Evolutionary conservation across 2,797 vertebrate species (phyloP).

Genomic region (Rousettus madagascariensis): DNA sequence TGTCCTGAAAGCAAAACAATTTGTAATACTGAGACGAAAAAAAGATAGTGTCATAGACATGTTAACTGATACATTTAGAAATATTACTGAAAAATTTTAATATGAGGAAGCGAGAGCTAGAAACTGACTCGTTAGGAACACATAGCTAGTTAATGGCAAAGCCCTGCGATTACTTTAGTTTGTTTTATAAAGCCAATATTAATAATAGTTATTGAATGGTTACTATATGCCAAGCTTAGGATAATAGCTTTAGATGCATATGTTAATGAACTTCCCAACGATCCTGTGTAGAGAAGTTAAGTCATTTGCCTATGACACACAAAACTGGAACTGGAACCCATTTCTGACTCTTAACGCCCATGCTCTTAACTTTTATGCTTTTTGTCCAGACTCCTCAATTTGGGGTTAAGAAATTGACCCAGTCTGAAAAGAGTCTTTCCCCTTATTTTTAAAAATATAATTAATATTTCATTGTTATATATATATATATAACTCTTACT

Average conservation of each 20-base stretch:
- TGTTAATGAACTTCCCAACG: neutral
- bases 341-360: neutral
- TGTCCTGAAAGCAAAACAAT: neutral
- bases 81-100: neutral
- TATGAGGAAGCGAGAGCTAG: neutral
- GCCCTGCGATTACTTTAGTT: neutral
- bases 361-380: neutral
- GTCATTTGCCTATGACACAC: neutral
- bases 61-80: neutral
- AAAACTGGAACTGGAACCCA: neutral
- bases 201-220: neutral
- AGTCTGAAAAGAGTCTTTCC: neutral
- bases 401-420: neutral
- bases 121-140: neutral
- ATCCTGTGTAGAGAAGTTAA: neutral
- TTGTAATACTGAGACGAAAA: neutral
- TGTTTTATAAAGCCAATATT: neutral
- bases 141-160: neutral
- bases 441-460: neutral
- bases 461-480: neutral
- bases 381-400: neutral
- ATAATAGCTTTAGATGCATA: neutral
- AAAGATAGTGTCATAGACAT: neutral
- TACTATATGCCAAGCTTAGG: neutral
- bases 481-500: neutral